A percentile compares a stretch with the other conserved stretches of the same genome.
Conservation (phyloP, 2,113 vertebrate species). For the Danionella cerebrum region DNA sequence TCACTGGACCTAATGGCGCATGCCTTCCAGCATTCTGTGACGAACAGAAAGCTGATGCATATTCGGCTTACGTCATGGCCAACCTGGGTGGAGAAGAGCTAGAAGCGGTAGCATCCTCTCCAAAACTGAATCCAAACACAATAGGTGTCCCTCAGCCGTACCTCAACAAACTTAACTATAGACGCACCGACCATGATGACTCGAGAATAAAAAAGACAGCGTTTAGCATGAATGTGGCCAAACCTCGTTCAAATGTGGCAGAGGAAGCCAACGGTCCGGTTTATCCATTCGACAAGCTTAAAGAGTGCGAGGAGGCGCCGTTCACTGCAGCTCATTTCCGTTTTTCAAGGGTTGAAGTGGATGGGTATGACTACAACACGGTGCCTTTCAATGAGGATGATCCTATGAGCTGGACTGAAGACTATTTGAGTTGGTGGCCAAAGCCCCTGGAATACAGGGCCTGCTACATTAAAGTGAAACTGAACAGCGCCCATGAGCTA, state of each 20-base stretch:
- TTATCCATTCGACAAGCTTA: constrained; percentile 82
- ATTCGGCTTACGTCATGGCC: constrained; percentile 82
- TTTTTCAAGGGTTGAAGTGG: constrained; percentile 89
- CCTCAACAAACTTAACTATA: constrained; percentile 85
- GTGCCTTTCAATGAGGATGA: constrained; percentile 93
- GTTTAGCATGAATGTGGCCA: constrained; percentile 89
- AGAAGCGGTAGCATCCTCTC: constrained; percentile 79
- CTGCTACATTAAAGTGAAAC: constrained; percentile 90
- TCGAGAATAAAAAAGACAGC: constrained; percentile 82
- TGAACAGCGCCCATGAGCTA: constrained; percentile 78
- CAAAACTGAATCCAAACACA: constrained; percentile 80
- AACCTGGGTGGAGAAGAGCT: constrained; percentile 93
- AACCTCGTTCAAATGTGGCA: constrained; percentile 75
- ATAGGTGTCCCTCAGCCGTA: constrained; percentile 92
- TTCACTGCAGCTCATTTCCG: constrained; percentile 83
- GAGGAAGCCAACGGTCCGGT: constrained; percentile 89
- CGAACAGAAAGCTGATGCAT: constrained; percentile 79
- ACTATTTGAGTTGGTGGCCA: constrained; percentile 97
- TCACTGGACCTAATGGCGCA: constrained; percentile 83
- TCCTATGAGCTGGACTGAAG: constrained; percentile 93
- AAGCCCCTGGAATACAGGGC: constrained; percentile 96
- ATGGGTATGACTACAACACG: constrained; percentile 88
- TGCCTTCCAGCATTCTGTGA: constrained; percentile 95
- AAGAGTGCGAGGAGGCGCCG: constrained; percentile 83
- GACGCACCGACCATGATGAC: constrained; percentile 82